Evolutionary conservation across 2,888 invertebrate genomes (phyloP).

Genomic region (Lasioglossum marginatum): DNA sequence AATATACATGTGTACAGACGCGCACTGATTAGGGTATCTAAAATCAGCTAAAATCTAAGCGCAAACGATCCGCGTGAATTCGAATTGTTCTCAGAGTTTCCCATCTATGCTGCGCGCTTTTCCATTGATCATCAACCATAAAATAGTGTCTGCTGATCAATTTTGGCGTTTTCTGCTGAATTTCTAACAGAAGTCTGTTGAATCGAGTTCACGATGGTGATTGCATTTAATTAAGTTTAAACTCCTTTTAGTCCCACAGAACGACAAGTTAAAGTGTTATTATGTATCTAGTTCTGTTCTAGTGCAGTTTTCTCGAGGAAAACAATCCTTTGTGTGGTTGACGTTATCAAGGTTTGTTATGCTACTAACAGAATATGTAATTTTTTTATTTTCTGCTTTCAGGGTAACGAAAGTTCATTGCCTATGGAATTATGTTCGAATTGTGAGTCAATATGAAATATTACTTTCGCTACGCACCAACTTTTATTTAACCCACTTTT

Average conservation of each 20-base stretch:
- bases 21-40: not conserved
- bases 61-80: not conserved
- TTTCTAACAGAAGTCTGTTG: constrained; percentile 41
- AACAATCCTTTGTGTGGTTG: constrained; percentile 33
- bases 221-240: constrained; percentile 5
- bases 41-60: not conserved
- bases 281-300: not conserved
- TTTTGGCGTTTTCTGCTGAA: constrained; percentile 48
- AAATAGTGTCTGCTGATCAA: constrained; percentile 57
- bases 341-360: constrained; percentile 21
- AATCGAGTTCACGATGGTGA: constrained; percentile 60
- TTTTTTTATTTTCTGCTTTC: constrained; percentile 32
- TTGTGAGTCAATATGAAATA: constrained; percentile 74
- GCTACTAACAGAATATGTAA: not conserved
- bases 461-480: constrained; percentile 30
- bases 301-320: constrained; percentile 21
- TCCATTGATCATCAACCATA: constrained; percentile 36
- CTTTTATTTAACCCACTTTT: constrained; percentile 57
- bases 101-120: constrained; percentile 29
- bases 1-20: not conserved
- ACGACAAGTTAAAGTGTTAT: not conserved
- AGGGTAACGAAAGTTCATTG: constrained; percentile 98
- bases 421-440: constrained; percentile 99
- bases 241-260: not conserved
- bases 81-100: constrained; percentile 21